phyloP scores from a whole-genome alignment of 2,888 invertebrate genomes.

The Endomychus coccineus region DNA sequence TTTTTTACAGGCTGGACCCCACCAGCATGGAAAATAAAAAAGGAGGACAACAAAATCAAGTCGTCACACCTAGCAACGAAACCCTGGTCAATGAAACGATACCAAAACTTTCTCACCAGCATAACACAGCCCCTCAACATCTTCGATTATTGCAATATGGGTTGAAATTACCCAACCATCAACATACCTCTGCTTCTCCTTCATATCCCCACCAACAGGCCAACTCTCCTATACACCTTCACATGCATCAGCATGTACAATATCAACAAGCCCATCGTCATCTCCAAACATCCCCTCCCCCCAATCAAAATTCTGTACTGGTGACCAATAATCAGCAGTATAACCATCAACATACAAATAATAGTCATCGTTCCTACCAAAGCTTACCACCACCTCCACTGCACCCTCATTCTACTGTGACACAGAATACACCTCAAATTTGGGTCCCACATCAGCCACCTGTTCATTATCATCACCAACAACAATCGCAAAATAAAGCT shows the following conservation, averaged over 20 bases:
- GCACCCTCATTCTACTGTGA: slow-evolving; percentile 29
- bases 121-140: slow-evolving; percentile 50
- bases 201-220: slow-evolving; percentile 45
- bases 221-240: slow-evolving; percentile 42
- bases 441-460: slow-evolving; percentile 36
- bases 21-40: slow-evolving; percentile 42
- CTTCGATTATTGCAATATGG: slow-evolving; percentile 51
- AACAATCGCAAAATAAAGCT: slow-evolving; percentile 26
- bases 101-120: slow-evolving; percentile 51
- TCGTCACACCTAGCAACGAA: slow-evolving; percentile 25
- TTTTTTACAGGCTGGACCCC: slow-evolving; percentile 38
- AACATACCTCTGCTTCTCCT: slow-evolving; percentile 36
- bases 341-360: no score
- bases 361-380: no score
- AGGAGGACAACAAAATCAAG: slow-evolving; percentile 31
- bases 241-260: slow-evolving; percentile 33
- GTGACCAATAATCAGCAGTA: no score
- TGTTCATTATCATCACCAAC: slow-evolving; percentile 35
- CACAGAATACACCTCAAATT: slow-evolving; percentile 35
- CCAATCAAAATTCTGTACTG: no score
- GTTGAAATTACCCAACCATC: slow-evolving; percentile 51
- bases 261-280: slow-evolving; percentile 21
- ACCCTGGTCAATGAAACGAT: slow-evolving; percentile 28
- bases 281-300: slow-evolving; percentile 24
- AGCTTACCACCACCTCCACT: slow-evolving; percentile 25